Evolutionary conservation across 2,113 vertebrate genomes (phyloP).

Genomic region (Chascanopsetta lugubris): DNA sequence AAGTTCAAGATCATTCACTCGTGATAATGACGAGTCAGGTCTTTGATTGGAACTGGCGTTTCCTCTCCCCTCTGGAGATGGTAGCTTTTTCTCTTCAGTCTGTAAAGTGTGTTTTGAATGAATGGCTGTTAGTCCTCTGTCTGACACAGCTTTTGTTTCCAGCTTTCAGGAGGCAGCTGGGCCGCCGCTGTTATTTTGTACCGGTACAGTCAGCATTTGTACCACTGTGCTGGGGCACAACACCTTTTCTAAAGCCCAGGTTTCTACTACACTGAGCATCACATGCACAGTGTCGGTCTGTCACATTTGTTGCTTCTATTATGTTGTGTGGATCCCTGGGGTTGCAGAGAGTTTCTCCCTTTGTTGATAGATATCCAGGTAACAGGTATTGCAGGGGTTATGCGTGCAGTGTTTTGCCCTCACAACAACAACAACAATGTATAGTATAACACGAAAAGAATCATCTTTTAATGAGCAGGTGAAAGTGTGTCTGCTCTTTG

Average conservation of each 20-base stretch:
- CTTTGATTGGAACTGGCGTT: not conserved
- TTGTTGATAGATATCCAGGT: not conserved
- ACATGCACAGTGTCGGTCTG: not conserved
- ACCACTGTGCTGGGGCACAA: conserved; percentile 1
- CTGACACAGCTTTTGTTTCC: conserved; percentile 6
- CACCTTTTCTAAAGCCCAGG: not conserved
- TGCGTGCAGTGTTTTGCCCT: too few species aligned
- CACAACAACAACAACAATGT: too few species aligned
- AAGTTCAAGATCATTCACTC: not conserved
- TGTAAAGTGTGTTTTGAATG: not conserved
- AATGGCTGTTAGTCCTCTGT: not conserved
- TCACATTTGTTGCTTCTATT: not conserved
- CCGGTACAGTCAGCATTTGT: not conserved
- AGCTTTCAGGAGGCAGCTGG: not conserved
- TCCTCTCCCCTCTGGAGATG: not conserved
- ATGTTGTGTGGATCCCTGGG: too few species aligned
- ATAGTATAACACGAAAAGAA: too few species aligned
- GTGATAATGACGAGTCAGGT: not conserved
- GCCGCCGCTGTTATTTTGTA: not conserved
- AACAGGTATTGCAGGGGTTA: too few species aligned
- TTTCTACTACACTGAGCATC: not conserved
- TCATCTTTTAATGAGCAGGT: too few species aligned
- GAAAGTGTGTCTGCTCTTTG: too few species aligned
- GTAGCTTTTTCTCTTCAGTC: not conserved
- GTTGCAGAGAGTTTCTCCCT: not conserved